Evolutionary conservation across 2,888 invertebrate genomes (phyloP), one percentile per base, ranked within the genome.

Genomic region (Pasiphila rectangulata): DNA sequence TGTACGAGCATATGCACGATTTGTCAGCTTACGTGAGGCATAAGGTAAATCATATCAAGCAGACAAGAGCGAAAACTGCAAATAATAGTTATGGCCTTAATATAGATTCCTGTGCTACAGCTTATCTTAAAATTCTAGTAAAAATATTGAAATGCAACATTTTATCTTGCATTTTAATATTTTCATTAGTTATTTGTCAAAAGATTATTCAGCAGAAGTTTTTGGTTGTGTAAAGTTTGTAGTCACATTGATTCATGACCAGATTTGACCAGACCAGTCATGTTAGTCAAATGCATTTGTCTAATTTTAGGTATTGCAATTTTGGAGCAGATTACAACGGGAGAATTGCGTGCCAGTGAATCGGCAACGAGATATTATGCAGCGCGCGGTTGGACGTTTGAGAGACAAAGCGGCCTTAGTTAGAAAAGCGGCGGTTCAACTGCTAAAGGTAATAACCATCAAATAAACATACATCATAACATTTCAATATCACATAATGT

Each of bases 1-100:
- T 98, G 9, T 90, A 93, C 64, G 94, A 95, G 25, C 98, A 98
- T 71, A 91, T 97, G 41, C 91, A 93, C 56, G 98, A 99, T 71
- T 78, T 91, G 2, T 93, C 96, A 35, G 95, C 97, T 0, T 94
- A 94, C 69, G 97, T 97, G 0, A 90, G 98, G 15, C 93, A 95
- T 15, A 96, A 95, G 88, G 94, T 93, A 46, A 58, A 51, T 17
- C n/a, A 21, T 4, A 37, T 10, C 3, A 1, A 15, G 1, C 4
- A n/a, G 6, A 7, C 12, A 32, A 16, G 10, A 40, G 5, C 10
- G 21, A 5, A 30, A 3, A n/a, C n/a, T n/a, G 1, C 2, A 15
- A 12, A 4, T 16, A 16, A 20, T 7, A 10, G 10, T 3, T 30
- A 21, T 19, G 30, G 4, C 3, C 36, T 25, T 15, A 41, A 15